Conservation (phyloP, 2,113 vertebrate genomes). For the Limanda limanda region DNA sequence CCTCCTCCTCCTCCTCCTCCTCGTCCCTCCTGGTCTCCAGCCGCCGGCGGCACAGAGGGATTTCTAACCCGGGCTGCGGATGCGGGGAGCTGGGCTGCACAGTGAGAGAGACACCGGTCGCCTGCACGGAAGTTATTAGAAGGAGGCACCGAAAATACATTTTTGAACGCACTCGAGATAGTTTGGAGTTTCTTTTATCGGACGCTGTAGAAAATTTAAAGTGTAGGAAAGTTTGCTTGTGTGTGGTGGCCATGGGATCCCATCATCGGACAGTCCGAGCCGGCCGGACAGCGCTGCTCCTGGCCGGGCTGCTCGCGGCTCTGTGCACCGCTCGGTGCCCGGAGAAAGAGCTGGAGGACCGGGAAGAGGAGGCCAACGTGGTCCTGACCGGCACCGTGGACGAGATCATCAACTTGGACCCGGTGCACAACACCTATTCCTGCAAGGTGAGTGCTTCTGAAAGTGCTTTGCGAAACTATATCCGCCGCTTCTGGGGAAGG, state of each 20-base stretch:
- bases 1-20: conserved; percentile 45
- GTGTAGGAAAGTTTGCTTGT: conserved; percentile 53
- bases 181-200: conserved; percentile 37
- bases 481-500: background rate
- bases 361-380: conserved; percentile 93
- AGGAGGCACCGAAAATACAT: conserved; percentile 6
- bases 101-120: conserved; percentile 40
- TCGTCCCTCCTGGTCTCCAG: conserved; percentile 72
- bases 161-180: conserved; percentile 7
- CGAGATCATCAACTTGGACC: conserved; percentile 96
- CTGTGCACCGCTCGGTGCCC: conserved; percentile 84
- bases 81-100: conserved; percentile 62
- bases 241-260: conserved; percentile 67
- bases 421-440: conserved; percentile 96
- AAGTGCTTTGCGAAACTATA: background rate
- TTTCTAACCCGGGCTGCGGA: conserved; percentile 67
- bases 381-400: conserved; percentile 97
- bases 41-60: conserved; percentile 79
- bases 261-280: conserved; percentile 62
- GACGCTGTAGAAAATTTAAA: background rate
- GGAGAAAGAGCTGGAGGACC: conserved; percentile 89
- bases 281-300: conserved; percentile 75
- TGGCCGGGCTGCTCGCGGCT: conserved; percentile 70
- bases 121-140: conserved; percentile 59
- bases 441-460: conserved; percentile 89